Evolutionary conservation across 2,797 vertebrate genomes (phyloP).

Genomic region (Aeoliscus strigatus): DNA sequence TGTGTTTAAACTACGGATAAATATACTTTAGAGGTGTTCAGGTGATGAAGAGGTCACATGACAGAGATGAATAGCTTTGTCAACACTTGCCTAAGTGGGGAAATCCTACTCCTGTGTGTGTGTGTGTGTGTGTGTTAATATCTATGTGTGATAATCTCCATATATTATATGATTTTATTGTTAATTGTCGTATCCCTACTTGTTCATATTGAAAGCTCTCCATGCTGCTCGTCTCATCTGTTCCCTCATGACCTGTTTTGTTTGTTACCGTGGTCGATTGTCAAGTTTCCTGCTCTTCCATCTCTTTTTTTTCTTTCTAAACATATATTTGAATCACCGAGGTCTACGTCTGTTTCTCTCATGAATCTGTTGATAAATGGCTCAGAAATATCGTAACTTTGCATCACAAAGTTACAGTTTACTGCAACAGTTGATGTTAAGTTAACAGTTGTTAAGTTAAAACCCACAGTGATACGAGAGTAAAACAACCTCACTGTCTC

Average conservation of each 20-base stretch:
- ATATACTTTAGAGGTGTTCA: conserved; percentile 23
- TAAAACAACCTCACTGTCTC: too few relatives aligned
- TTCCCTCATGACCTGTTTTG: conserved; percentile 22
- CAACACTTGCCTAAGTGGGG: conserved; percentile 21
- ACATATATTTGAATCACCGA: conserved; percentile 31
- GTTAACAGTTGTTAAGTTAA: too few relatives aligned
- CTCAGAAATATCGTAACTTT: too few relatives aligned
- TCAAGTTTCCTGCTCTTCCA: conserved; percentile 16
- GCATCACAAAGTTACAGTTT: background rate
- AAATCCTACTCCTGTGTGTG: conserved; percentile 8
- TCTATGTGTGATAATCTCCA: too few relatives aligned
- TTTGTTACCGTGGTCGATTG: conserved; percentile 49
- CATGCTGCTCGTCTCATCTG: background rate
- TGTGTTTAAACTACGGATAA: conserved; percentile 5
- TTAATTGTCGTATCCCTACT: too few relatives aligned
- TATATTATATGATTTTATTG: too few relatives aligned
- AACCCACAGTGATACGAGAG: too few relatives aligned
- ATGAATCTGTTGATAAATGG: conserved; percentile 8
- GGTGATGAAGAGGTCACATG: conserved; percentile 24
- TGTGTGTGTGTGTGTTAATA: conserved; percentile 3
- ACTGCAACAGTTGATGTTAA: too few relatives aligned
- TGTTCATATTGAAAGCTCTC: background rate
- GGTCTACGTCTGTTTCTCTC: background rate
- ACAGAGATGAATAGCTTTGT: conserved; percentile 33
- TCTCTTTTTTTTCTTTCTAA: conserved; percentile 22